Evolutionary conservation across 2,113 vertebrate species (phyloP).

Genomic region (Phocoena sinus): DNA sequence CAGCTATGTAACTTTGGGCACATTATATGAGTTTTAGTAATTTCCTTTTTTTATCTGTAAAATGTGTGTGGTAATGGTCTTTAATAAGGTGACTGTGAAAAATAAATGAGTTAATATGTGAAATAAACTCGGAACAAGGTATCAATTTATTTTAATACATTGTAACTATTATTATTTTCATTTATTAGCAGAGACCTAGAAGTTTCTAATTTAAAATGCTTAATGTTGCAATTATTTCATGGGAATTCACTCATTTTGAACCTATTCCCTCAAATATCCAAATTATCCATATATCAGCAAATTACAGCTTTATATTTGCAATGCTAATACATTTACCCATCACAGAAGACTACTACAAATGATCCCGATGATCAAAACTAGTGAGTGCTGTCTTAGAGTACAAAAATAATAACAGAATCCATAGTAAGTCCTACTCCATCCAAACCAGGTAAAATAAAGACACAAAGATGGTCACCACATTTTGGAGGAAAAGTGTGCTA

Average conservation of each 20-base stretch:
- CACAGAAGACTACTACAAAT: not conserved
- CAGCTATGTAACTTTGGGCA: not conserved
- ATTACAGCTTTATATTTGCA: not conserved
- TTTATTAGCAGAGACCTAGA: not conserved
- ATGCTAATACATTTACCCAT: not conserved
- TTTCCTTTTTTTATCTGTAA: not conserved
- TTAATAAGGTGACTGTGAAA: not conserved
- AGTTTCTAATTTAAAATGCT: not conserved
- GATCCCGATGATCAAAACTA: not conserved
- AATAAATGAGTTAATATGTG: not conserved
- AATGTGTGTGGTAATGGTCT: not conserved
- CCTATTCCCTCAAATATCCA: not conserved
- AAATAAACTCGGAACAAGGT: not conserved
- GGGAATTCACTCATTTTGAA: not conserved
- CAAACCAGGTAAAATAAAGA: not conserved
- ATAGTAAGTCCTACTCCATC: not conserved
- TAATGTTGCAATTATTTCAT: not conserved
- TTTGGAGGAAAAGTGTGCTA: not conserved
- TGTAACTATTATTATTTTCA: not conserved
- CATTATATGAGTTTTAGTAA: not conserved
- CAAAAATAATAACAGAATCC: not conserved
- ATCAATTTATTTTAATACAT: not conserved
- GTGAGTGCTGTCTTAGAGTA: not conserved
- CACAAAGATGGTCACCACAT: not conserved
- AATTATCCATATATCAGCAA: not conserved